Evolutionary conservation across 2,888 invertebrate species (phyloP), one percentile per base, ranked within the genome.

Genomic region (Lamellibrachia satsuma): DNA sequence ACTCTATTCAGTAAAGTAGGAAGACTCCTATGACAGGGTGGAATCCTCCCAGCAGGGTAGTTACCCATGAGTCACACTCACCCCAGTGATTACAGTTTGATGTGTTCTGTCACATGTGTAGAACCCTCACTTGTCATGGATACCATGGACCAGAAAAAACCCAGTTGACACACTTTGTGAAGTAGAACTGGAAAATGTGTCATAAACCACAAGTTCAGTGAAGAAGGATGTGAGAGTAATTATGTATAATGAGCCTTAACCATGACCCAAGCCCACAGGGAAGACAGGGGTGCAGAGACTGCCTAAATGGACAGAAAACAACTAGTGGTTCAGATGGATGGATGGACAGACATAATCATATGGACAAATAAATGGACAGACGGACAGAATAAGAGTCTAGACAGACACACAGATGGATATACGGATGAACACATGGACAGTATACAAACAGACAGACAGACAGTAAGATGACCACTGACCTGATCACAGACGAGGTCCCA

Each of bases 401-500:
- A 7, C 90, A 22, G 39, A 92, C 92, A 91, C 91, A 91, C 22
- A 91, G 1, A 90, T 90, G n/a, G 15, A 90, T 90, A 15, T n/a
- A 22, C 1, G n/a, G 90, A 90, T n/a, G n/a, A 15, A 90, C 90
- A 90, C 6, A 91, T 27, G 15, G 15, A 27, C n/a, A n/a, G 52
- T 15, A 52, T 7, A 90, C 90, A 39, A 27, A 90, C 90, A 11
- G 39, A 90, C 51, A 90, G 27, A 4, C 51, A 11, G 0, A 27
- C 15, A 9, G 39, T 9, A 1, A 15, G 39, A 52, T 15, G 11
- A 8, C 27, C 27, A 92, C 94, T 94, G 97, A 98, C 98, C 97
- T 98, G 99, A 97, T 99, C 99, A 97, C 99, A 99, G 97, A 99
- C 99, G 97, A 99, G 98, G 97, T 99, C 99, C 99, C 99, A 99